Evolutionary conservation across 2,113 vertebrate species (phyloP), one percentile per base, ranked within the genome.

Genomic region (Nannospalax galili): DNA sequence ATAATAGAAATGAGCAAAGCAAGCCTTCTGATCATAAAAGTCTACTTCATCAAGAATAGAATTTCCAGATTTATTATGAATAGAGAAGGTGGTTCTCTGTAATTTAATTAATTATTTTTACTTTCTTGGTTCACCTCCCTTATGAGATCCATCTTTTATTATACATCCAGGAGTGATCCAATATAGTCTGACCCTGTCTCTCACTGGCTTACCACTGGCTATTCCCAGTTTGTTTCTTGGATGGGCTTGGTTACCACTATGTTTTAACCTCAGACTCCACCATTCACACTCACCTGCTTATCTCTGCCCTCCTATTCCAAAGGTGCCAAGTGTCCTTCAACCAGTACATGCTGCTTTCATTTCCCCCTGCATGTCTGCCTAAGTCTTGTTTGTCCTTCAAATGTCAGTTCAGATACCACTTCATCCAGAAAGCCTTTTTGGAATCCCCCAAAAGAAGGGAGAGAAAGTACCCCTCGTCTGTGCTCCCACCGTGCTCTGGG

Each of bases 61-160:
- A 67, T 92, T 92, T 91, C 16, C 19, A 74, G n/a, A 80, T 79
- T 92, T 32, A 78, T 7, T 56, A 35, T 48, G n/a, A 94, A 42
- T 88, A n/a, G 4, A n/a, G n/a, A n/a, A 52, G 0, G 8, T 67
- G 35, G 15, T 62, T 48, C 52, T 26, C 72, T 24, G 11, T n/a
- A 37, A 97, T 77, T 78, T 86, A 70, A 86, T 88, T 91, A 84
- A 40, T 56, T 85, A n/a, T n/a, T n/a, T n/a, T n/a, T n/a, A 64
- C 17, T 37, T 4, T 91, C 56, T 30, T 92, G 26, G 40, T 75
- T 45, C 69, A 26, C 72, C n/a, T 42, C 9, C n/a, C 22, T 56
- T 20, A 32, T 6, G 22, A 79, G 1, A 1, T 22, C 28, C 4
- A 6, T 48, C n/a, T 75, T 87, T 65, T 48, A 56, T 67, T 82